A percentile compares a stretch with the other conserved stretches of the same genome.
These are phyloP conservation scores for Anguilla marmorata DNA, from an alignment of 2,797 vertebrate species.

Conservation along the genomic window DNA sequence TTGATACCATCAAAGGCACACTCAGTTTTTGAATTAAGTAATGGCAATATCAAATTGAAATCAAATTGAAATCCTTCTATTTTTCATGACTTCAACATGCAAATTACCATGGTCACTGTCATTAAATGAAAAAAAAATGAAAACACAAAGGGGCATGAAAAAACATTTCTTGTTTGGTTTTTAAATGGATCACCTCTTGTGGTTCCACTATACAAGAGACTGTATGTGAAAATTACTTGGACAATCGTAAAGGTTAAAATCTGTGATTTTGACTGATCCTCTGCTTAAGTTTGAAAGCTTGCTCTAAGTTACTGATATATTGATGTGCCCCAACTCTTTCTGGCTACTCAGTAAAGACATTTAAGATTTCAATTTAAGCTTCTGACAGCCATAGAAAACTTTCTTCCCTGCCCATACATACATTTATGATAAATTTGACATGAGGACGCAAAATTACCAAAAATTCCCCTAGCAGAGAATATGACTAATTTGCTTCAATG, in stretches of 20 bases:
- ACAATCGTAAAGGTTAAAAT: not conserved
- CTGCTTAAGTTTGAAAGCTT: constrained; percentile 18
- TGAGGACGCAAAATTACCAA: constrained; percentile 60
- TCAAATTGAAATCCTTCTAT: not conserved
- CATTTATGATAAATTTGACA: constrained; percentile 14
- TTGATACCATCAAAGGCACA: not conserved
- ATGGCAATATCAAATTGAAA: not conserved
- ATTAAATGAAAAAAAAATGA: not conserved
- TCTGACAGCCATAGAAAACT: constrained; percentile 48
- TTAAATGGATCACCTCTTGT: not conserved
- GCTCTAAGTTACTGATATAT: not conserved
- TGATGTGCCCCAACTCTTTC: not conserved
- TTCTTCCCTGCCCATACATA: constrained; percentile 60
- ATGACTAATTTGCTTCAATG: constrained; percentile 65
- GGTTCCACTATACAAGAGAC: not conserved
- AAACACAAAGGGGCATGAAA: not conserved
- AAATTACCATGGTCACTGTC: not conserved
- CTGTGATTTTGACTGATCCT: not conserved
- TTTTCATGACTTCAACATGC: not conserved
- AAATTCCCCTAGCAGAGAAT: constrained; percentile 55
- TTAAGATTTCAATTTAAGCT: not conserved
- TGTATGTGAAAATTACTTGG: not conserved
- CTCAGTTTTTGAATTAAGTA: not conserved
- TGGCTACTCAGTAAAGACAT: not conserved
- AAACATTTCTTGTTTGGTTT: not conserved